Base-by-base conservation (phyloP, 2,888 invertebrate species). In the Macrostomum cliftonense region DNA sequence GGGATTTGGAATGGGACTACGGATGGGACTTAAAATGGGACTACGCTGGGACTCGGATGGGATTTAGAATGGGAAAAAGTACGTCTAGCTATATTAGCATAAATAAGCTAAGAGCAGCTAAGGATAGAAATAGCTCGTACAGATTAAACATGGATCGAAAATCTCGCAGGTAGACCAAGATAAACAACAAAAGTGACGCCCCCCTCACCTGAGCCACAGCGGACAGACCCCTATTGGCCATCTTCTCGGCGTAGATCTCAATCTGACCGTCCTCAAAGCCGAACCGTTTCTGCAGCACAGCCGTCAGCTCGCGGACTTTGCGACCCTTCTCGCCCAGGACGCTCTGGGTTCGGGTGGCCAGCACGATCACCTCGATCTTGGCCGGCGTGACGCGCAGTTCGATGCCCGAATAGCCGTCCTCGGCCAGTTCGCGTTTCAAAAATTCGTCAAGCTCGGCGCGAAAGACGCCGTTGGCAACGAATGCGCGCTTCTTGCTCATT, bases 381-480 rank as follows among this genome's bases (percentile, higher is more conserved):
- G 86, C 83, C 49, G 95, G 93, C 2, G 93, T 91, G 58, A 89
- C 89, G 57, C 95, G 83, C 36, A 97, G 91, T 74, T 99, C 95
- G 61, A 99, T 91, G 59, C 95, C 95, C 58, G 91, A 91, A 77
- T 97, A 99, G 55, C 97, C 97, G 83, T 97, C 95, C 73, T 99
- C 97, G 50, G 97, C 93, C 59, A 97, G 76, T 74, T 99, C 97
- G 68, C 93, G 80, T 71, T 91, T 95, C 54, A 99, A 77, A 72
- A 97, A 97, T 77, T 95, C 91, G 74, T 97, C 95, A 61, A 97
- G 76, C 76, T 97, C 97, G 54, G 97, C 97, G 74, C 89, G 89
- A 78, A 99, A 95, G 61, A 99, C 87, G 70, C 97, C 97, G 74
- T 95, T 91, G 61, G 86, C 84, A 63, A 97, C 93, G 74, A 95